Conservation (phyloP, 2,888 invertebrate genomes). For the Nineta flava region DNA sequence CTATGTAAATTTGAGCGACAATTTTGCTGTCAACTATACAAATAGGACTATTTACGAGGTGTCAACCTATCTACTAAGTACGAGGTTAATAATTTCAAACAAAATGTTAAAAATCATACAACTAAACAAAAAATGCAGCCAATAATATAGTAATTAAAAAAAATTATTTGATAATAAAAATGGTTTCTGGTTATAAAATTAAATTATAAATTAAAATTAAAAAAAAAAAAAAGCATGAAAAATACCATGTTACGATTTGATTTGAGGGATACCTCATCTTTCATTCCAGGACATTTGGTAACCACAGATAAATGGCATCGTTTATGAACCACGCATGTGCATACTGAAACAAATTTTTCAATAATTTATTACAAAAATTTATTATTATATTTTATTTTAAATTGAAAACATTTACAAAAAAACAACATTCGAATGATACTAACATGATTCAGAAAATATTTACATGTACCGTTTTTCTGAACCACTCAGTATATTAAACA, state of each 20-base stretch:
- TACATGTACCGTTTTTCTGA: background rate
- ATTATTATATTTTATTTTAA: background rate
- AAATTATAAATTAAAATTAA: slow-evolving; percentile 6
- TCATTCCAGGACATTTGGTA: slow-evolving; percentile 97
- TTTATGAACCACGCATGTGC: slow-evolving; percentile 99
- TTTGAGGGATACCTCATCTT: slow-evolving; percentile 49
- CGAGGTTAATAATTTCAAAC: slow-evolving; percentile 9
- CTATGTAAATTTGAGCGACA: no score
- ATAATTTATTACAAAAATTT: background rate
- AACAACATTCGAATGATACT: background rate
- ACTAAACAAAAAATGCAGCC: slow-evolving; percentile 1
- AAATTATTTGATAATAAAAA: no score
- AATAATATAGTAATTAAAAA: no score
- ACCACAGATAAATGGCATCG: slow-evolving; percentile 93
- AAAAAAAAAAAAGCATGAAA: slow-evolving; percentile 7
- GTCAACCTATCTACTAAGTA: slow-evolving; percentile 5
- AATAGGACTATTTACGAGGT: no score
- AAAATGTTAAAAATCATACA: slow-evolving; percentile 8
- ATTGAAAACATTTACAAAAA: background rate
- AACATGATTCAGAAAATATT: background rate
- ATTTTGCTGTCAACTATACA: no score
- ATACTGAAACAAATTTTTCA: slow-evolving; percentile 50
- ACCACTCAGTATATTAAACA: no score
- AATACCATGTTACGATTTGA: slow-evolving; percentile 11
- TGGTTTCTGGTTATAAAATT: no score